phyloP scores from a whole-genome alignment of 2,113 vertebrate species.

The Labeo rohita region DNA sequence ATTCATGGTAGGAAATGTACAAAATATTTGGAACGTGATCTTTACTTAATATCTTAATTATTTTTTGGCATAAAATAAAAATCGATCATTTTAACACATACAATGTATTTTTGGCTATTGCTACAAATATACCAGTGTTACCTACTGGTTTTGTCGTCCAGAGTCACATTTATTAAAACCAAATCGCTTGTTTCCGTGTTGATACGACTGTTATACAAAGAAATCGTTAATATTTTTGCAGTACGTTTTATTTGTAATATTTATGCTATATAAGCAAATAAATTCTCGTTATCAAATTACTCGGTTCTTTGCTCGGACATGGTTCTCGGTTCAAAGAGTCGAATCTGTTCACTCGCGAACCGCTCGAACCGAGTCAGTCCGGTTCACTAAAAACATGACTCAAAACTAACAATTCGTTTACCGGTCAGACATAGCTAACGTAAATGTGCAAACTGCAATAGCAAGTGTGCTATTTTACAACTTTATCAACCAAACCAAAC shows the following conservation, averaged over 20 bases:
- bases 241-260: neutral
- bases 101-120: too few relatives aligned
- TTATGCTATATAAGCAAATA: neutral
- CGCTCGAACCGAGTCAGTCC: neutral
- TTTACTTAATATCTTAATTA: too few relatives aligned
- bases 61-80: too few relatives aligned
- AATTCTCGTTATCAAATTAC: neutral
- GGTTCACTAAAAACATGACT: neutral
- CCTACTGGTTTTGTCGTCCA: too few relatives aligned
- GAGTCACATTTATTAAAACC: neutral
- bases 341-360: neutral
- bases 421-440: neutral
- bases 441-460: neutral
- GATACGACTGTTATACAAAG: neutral
- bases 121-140: too few relatives aligned
- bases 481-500: neutral
- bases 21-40: too few relatives aligned
- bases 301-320: neutral
- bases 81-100: too few relatives aligned
- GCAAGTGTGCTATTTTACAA: neutral
- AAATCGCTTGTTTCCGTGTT: neutral
- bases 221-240: neutral
- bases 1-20: too few relatives aligned
- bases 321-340: neutral
- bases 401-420: neutral